A percentile compares a stretch with the other conserved stretches of the same genome.
phyloP scores from a whole-genome alignment of 1,140 invertebrate species.

The Temnothorax longispinosus region DNA sequence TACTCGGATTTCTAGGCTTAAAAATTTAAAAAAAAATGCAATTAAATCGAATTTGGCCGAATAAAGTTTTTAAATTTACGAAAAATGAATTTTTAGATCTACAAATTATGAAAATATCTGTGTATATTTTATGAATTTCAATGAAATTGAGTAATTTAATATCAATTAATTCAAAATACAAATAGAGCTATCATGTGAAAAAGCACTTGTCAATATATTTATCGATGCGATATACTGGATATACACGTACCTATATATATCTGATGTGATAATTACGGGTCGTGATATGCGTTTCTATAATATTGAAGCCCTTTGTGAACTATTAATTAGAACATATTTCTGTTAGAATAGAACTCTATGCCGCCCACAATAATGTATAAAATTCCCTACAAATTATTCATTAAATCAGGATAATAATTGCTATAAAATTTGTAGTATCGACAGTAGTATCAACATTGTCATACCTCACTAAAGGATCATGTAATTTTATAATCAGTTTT shows the following conservation, averaged over 20 bases:
- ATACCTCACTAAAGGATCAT: not conserved
- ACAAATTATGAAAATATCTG: not conserved
- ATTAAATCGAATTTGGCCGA: not conserved
- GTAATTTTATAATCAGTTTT: not conserved
- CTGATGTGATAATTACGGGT: not conserved
- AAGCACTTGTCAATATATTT: not conserved
- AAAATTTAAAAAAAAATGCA: not conserved
- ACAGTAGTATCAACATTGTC: not conserved
- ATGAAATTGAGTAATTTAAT: slow-evolving; percentile 4
- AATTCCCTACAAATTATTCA: not conserved
- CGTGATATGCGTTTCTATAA: not conserved
- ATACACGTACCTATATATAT: not conserved
- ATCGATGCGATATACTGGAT: not conserved
- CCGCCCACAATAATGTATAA: not conserved
- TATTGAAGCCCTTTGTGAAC: not conserved
- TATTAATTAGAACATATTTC: slow-evolving; percentile 34
- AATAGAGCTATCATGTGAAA: not conserved
- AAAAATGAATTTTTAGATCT: not conserved
- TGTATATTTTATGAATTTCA: not conserved
- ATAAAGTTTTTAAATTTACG: not conserved
- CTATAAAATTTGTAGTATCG: not conserved
- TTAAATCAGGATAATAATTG: not conserved
- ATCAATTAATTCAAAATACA: not conserved
- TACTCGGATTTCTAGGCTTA: not conserved
- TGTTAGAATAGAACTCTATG: not conserved